phyloP scores from a whole-genome alignment of 2,797 vertebrate species.

The Anniella stebbinsi region DNA sequence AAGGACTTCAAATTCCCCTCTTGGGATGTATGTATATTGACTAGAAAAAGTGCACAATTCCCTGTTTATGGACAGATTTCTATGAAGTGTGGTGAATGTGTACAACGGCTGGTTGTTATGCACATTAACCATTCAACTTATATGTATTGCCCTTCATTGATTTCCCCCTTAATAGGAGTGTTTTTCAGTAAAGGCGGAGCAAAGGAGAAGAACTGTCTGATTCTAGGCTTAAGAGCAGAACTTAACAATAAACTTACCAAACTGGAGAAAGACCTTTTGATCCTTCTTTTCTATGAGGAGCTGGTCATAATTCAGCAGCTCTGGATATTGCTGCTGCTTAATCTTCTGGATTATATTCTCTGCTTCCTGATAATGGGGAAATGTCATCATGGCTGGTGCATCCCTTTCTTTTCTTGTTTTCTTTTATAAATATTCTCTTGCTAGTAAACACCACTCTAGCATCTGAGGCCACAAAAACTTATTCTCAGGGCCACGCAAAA shows the following conservation, averaged over 20 bases:
- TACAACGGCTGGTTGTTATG: too few relatives aligned
- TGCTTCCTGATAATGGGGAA: slow-evolving; percentile 89
- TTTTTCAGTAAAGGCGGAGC: neutral
- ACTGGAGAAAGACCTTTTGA: slow-evolving; percentile 92
- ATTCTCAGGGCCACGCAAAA: neutral
- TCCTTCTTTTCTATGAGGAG: slow-evolving; percentile 89
- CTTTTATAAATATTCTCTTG: slow-evolving; percentile 43
- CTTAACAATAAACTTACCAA: slow-evolving; percentile 81
- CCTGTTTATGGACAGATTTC: too few relatives aligned
- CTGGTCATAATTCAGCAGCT: slow-evolving; percentile 91
- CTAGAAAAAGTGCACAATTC: too few relatives aligned
- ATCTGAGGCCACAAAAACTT: slow-evolving; percentile 1
- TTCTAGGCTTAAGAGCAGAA: slow-evolving; percentile 1
- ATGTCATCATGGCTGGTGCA: slow-evolving; percentile 50
- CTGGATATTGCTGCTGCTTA: slow-evolving; percentile 93
- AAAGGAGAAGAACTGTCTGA: neutral
- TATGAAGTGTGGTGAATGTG: too few relatives aligned
- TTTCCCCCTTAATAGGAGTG: neutral
- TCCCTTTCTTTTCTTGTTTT: slow-evolving; percentile 19
- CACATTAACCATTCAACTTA: too few relatives aligned
- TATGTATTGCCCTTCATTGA: neutral
- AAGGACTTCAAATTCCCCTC: too few relatives aligned
- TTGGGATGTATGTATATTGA: too few relatives aligned
- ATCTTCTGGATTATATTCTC: slow-evolving; percentile 95
- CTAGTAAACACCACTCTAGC: neutral